Evolutionary conservation across 2,888 invertebrate genomes (phyloP), one percentile per base, ranked within the genome.

Genomic region (Tetragnatha montana): DNA sequence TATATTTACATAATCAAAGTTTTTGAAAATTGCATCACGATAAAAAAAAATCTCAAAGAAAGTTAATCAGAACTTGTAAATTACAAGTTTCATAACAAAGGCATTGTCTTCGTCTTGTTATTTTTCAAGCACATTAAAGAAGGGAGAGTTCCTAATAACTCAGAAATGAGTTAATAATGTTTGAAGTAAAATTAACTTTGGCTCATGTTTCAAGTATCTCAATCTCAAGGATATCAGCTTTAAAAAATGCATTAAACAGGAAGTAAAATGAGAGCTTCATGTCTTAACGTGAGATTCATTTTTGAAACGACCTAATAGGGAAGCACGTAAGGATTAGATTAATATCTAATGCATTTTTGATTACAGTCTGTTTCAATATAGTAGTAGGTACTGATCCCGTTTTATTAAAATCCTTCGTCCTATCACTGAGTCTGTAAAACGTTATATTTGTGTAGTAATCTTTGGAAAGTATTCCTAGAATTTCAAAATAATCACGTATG

Each of bases 91-190:
- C 4, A 60, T 60, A 10, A 60, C 60, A 1, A 17, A 35, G 35
- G 12, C 4, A 6, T 60, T 17, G 60, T 14, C 60, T 14, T 14
- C 14, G 6, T 60, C 60, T 60, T 60, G 60, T 10, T 12, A 10
- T 60, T 10, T 8, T 4, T 60, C 14, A 60, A 17, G 17, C 12
- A 10, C 60, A 6, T 60, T 60, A 8, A 60, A 60, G 60, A 60
- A 14, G 14, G 60, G 6, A 0, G 17, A 60, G 0, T 4, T 17
- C 60, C 60, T 60, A 60, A 60, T 60, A 6, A 60, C 60, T 60
- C 60, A 8, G 60, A 68, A 78, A 78, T 60, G 78, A 78, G 78
- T 60, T 78, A 78, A 78, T 78, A 78, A 78, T 78, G 78, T 8
- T 60, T 7, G 22, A 60, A 60, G 60, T 78, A 22, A 22, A 78